Evolutionary conservation across 2,888 invertebrate genomes (phyloP), one percentile per base, ranked within the genome.

Genomic region (Hyalella azteca): DNA sequence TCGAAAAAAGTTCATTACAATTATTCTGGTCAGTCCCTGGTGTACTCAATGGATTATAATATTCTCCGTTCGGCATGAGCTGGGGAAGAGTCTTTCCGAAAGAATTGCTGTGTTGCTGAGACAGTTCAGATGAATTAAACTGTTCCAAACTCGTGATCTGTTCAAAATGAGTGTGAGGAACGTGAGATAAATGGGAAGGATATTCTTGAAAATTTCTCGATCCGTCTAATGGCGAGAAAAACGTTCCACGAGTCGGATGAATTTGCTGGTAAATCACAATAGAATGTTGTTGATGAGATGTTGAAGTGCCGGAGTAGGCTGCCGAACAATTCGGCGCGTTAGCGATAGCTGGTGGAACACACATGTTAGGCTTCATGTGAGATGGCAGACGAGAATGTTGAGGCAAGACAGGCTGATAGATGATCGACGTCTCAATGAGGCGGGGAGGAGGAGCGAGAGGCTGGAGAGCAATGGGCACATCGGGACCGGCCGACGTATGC

Each of bases 401-500:
- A 60, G 36, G 60, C 11, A 19, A 19, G 36, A 60, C 19, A 36
- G 60, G 15, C 36, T 60, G 60, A 19, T 15, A 60, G 60, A 60
- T 60, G 60, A 19, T 36, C 36, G 29, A 19, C 29, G 60, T n/a
- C 60, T 60, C 60, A 9, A 11, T 19, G 60, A 60, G 36, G 19
- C 36, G 36, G 3, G 60, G 36, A 32, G 60, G 60, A 11, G 60
- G 36, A 36, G 29, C 60, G 36, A 60, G 60, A 36, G 60, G 36
- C 32, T 60, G 60, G 29, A 60, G 15, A 60, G 36, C 60, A 36
- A 60, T 36, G 1, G 60, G 60, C 19, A 60, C 60, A 19, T 60
- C 60, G 60, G 60, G 60, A 60, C 60, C 60, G 60, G 60, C 60
- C 60, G 60, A 60, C 60, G 60, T 32, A 36, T 60, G 60, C 60